Conservation (phyloP, 2,888 invertebrate genomes). For the Harpagoxenus sublaevis region DNA sequence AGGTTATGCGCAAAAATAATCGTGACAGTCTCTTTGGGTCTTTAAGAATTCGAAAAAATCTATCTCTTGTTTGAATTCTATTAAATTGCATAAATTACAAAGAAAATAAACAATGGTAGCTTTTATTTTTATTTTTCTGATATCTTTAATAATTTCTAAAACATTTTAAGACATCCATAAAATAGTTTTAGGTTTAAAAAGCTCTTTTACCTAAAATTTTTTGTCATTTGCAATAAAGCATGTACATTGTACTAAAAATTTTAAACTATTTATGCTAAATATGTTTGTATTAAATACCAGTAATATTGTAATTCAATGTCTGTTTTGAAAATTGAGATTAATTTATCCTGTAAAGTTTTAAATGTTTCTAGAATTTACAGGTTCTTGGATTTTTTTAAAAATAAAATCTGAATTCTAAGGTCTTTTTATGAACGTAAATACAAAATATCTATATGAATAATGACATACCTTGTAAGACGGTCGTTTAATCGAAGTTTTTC, state of each 20-base stretch:
- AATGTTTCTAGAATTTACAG: background rate
- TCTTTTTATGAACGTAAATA: background rate
- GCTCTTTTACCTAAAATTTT: background rate
- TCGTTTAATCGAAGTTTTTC: slow-evolving; percentile 22
- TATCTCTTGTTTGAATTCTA: background rate
- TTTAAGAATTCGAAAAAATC: background rate
- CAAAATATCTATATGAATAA: background rate
- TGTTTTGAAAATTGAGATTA: background rate
- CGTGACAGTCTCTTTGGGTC: background rate
- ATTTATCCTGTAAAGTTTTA: background rate
- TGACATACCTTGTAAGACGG: slow-evolving; percentile 38
- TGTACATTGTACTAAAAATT: background rate
- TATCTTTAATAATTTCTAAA: background rate
- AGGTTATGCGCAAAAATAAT: background rate
- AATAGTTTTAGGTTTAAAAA: background rate
- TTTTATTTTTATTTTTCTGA: background rate
- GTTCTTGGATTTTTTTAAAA: background rate
- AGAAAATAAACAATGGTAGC: background rate
- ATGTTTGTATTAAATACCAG: background rate
- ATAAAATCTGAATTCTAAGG: background rate
- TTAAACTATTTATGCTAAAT: background rate
- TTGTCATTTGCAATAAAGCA: background rate
- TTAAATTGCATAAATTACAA: background rate
- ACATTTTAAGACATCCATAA: background rate
- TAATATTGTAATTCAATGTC: background rate